These are phyloP conservation scores for Lophura swinhoii DNA, from an alignment of 2,797 vertebrate genomes.

Conservation along the genomic window DNA sequence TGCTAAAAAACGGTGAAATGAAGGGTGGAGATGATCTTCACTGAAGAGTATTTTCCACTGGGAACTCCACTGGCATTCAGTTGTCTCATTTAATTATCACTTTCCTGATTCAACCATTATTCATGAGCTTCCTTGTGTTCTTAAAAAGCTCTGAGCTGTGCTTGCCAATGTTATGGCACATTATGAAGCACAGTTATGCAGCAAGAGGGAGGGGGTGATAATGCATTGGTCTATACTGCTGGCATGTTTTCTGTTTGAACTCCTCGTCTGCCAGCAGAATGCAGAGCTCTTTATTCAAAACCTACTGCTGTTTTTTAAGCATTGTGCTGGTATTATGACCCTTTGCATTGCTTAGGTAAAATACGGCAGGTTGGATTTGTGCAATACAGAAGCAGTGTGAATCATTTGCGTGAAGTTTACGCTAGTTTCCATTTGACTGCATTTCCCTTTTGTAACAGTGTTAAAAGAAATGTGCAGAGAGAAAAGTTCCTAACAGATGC, in stretches of 20 bases:
- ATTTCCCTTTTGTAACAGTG: slow-evolving; percentile 48
- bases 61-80: slow-evolving; percentile 81
- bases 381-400: slow-evolving; percentile 52
- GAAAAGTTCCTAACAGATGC: slow-evolving; percentile 31
- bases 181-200: slow-evolving; percentile 78
- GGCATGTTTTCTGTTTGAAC: slow-evolving; percentile 81
- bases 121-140: slow-evolving; percentile 83
- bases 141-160: slow-evolving; percentile 82
- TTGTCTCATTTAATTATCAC: slow-evolving; percentile 86
- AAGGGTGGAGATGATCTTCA: slow-evolving; percentile 68
- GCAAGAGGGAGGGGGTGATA: slow-evolving; percentile 77
- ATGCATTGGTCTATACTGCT: slow-evolving; percentile 80
- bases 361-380: slow-evolving; percentile 48
- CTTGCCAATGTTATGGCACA: slow-evolving; percentile 84
- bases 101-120: slow-evolving; percentile 84
- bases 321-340: slow-evolving; percentile 53
- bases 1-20: slow-evolving; percentile 50
- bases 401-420: slow-evolving; percentile 64
- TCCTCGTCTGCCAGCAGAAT: slow-evolving; percentile 75
- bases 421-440: slow-evolving; percentile 48
- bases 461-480: slow-evolving; percentile 55
- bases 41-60: slow-evolving; percentile 77
- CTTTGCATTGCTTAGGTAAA: slow-evolving; percentile 73
- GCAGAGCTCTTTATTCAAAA: slow-evolving; percentile 72
- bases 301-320: slow-evolving; percentile 66